These are phyloP conservation scores for Camptogramma bilineatum DNA, from an alignment of 2,888 invertebrate species.

Conservation along the genomic window DNA sequence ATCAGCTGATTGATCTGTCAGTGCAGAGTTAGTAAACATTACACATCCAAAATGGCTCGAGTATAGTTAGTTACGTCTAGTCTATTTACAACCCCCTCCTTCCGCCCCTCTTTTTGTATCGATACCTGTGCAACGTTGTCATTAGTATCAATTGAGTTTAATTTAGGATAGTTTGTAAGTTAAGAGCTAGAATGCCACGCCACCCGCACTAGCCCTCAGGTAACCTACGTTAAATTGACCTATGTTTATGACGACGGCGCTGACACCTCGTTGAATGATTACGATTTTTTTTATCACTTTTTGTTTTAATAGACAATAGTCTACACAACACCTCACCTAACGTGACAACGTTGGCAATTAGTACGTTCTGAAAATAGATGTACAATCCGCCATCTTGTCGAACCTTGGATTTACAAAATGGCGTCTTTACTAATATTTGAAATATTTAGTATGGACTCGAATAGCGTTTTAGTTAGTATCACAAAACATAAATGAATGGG, in stretches of 20 bases:
- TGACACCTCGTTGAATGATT: conserved; percentile 13
- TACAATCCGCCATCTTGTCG: conserved; percentile 6
- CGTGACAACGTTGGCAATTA: background rate
- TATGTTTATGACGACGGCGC: conserved; percentile 3
- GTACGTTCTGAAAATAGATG: conserved; percentile 1
- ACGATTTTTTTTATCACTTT: conserved; percentile 30
- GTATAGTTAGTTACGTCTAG: background rate
- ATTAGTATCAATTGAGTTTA: background rate
- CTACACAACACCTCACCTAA: conserved; percentile 3
- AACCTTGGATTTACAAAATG: conserved; percentile 6
- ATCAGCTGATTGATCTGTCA: too few species aligned
- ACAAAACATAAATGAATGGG: background rate
- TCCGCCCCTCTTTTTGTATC: background rate
- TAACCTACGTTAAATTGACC: conserved; percentile 14
- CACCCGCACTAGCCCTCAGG: background rate
- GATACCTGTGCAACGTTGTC: background rate
- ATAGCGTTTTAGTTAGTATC: background rate
- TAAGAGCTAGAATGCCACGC: background rate
- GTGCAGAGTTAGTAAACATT: too few species aligned
- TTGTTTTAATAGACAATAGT: conserved; percentile 8
- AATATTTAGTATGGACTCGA: background rate
- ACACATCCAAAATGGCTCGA: too few species aligned
- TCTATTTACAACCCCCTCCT: background rate
- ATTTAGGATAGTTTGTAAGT: background rate
- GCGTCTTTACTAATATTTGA: conserved; percentile 2